A percentile compares a stretch with the other conserved stretches of the same genome.
phyloP scores from a whole-genome alignment of 1,140 invertebrate species.

The Calliphora vicina region DNA sequence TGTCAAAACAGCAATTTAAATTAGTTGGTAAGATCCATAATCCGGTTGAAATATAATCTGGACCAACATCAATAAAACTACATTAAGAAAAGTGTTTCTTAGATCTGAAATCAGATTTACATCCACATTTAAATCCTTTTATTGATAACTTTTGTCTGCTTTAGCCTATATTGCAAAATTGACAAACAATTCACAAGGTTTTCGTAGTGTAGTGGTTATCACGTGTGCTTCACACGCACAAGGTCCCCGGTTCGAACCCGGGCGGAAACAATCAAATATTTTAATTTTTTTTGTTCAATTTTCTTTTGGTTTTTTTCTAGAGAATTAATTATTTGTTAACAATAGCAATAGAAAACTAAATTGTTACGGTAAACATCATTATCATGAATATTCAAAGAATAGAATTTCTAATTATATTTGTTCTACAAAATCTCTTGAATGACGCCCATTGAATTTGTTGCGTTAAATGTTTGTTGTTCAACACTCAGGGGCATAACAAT shows the following conservation, averaged over 20 bases:
- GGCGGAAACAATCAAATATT: conserved; percentile 65
- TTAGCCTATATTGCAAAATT: background rate
- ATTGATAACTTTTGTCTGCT: background rate
- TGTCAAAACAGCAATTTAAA: background rate
- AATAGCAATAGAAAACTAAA: background rate
- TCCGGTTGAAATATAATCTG: no score
- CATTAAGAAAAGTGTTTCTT: no score
- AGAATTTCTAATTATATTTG: background rate
- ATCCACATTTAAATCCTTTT: no score
- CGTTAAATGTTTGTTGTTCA: background rate
- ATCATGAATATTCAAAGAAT: background rate
- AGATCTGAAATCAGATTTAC: no score
- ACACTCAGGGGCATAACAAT: background rate
- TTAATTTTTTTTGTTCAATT: background rate
- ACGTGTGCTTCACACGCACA: conserved; percentile 68
- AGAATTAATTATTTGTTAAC: background rate
- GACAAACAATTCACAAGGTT: conserved; percentile 39
- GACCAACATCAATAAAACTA: no score
- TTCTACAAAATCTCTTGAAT: background rate
- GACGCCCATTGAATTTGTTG: background rate
- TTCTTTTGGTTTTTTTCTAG: background rate
- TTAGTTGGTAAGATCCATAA: background rate
- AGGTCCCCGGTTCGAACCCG: conserved; percentile 71
- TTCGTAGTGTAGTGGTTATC: conserved; percentile 68
- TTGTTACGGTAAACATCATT: background rate